phyloP scores from a whole-genome alignment of 2,797 vertebrate species.

The Hypotaenidia philippensis region DNA sequence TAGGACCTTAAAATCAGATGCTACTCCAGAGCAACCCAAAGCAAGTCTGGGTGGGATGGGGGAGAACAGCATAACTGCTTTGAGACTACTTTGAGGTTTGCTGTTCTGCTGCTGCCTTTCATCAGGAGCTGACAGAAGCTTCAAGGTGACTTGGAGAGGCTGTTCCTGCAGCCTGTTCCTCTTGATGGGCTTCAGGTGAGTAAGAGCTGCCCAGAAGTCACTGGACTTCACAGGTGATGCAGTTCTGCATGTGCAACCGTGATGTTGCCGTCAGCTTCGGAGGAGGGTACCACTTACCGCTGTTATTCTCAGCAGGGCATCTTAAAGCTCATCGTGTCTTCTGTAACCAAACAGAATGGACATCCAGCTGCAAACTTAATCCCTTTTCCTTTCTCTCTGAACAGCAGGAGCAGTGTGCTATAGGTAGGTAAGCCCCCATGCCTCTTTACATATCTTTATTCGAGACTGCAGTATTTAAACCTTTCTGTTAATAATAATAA shows the following conservation, averaged over 20 bases:
- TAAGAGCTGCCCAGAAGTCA: background rate
- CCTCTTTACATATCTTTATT: background rate
- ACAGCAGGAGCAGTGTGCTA: background rate
- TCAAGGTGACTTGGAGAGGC: background rate
- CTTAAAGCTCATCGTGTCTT: background rate
- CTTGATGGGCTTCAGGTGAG: background rate
- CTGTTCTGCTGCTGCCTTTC: background rate
- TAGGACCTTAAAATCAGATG: background rate
- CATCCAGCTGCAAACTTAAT: background rate
- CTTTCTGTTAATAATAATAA: conserved; percentile 1
- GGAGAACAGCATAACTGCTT: background rate
- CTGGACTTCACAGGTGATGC: background rate
- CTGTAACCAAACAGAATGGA: background rate
- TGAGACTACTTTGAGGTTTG: background rate
- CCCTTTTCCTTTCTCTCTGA: background rate
- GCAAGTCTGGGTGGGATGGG: background rate
- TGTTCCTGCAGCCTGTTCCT: background rate
- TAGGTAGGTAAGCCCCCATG: background rate
- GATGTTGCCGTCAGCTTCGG: background rate
- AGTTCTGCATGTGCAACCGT: background rate
- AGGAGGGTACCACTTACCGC: background rate
- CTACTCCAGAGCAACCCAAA: background rate
- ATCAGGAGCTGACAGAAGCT: background rate
- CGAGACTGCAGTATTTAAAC: background rate
- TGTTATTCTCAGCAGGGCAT: background rate